Evolutionary conservation across 2,888 invertebrate genomes (phyloP).

Genomic region (Microctonus aethiopoides): DNA sequence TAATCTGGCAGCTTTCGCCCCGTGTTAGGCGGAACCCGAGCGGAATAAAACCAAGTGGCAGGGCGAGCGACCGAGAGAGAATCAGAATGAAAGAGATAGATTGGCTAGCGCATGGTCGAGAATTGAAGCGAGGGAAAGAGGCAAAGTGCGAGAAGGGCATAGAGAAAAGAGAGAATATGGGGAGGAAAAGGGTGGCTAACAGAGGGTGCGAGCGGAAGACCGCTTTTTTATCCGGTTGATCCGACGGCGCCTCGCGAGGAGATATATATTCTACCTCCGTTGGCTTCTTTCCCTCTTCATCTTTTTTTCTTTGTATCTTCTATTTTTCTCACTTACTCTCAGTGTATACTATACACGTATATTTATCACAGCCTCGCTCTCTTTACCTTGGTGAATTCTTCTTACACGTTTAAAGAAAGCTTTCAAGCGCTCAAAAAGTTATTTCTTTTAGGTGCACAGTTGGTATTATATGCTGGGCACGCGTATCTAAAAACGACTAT

Average conservation of each 20-base stretch:
- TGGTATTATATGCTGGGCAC: constrained; percentile 41
- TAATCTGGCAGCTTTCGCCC: constrained; percentile 56
- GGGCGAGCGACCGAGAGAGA: constrained; percentile 40
- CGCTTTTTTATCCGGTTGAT: constrained; percentile 43
- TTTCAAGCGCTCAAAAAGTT: constrained; percentile 33
- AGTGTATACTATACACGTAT: background rate
- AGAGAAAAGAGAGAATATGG: constrained; percentile 28
- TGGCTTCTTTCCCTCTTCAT: constrained; percentile 23
- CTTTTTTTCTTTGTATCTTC: constrained; percentile 26
- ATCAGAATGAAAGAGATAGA: constrained; percentile 40
- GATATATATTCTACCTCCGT: constrained; percentile 37
- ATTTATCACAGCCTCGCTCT: constrained; percentile 41
- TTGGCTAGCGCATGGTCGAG: constrained; percentile 26
- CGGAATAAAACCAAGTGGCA: constrained; percentile 54
- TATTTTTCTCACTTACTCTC: constrained; percentile 29
- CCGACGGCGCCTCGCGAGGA: constrained; percentile 38
- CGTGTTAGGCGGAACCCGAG: constrained; percentile 48
- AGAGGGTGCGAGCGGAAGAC: constrained; percentile 39
- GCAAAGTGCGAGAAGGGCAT: constrained; percentile 21
- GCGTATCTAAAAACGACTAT: constrained; percentile 37
- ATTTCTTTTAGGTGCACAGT: constrained; percentile 11
- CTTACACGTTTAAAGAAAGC: constrained; percentile 42
- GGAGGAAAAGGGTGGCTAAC: constrained; percentile 31
- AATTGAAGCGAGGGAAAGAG: constrained; percentile 25
- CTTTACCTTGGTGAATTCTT: constrained; percentile 30